Base-by-base conservation (phyloP, 1,140 invertebrate genomes). In the Bombus terrestris region DNA sequence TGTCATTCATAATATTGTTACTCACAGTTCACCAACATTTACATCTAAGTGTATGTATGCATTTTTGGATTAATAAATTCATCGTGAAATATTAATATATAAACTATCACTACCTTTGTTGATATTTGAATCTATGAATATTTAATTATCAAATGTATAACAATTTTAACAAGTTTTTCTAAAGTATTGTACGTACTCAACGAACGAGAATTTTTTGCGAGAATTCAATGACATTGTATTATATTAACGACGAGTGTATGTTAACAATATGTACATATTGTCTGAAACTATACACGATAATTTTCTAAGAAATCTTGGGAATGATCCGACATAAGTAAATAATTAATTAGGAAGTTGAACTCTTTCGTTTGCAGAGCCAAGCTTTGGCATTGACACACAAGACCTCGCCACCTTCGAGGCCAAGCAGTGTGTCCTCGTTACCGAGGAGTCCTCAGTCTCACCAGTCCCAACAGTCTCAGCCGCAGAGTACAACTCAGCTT, bases 361-460 rank as follows among this genome's bases (percentile, higher is more conserved):
- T 47, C 32, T 47, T 32, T 39, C 68, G 87, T 71, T 96, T 96
- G 25, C 95, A 97, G 96, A 97, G 93, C 94, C 97, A 96, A 90
- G 96, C 96, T 75, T 92, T 97, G 92, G 96, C 95, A 75, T 92
- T 96, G 92, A 96, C 96, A 92, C 96, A 96, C 93, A 96, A 95
- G 93, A 96, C 93, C 66, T 95, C 96, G 80, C 94, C 96, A 93
- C 95, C 95, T 78, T 95, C 94, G 78, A 94, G 95, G 88, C 94
- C 95, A 43, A 94, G 92, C 86, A 95, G 95, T 89, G 94, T 94
- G 79, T 94, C 94, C 74, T 93, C 95, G 62, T 89, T 95, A 88
- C 94, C 95, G 32, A 93, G 93, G 74, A 95, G 94, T 88, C 95
- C 95, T 64, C 93, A 94, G 85, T 93, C 94, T 81, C 93, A 94